phyloP scores from a whole-genome alignment of 2,113 vertebrate genomes.

The Oenanthe oenanthe region DNA sequence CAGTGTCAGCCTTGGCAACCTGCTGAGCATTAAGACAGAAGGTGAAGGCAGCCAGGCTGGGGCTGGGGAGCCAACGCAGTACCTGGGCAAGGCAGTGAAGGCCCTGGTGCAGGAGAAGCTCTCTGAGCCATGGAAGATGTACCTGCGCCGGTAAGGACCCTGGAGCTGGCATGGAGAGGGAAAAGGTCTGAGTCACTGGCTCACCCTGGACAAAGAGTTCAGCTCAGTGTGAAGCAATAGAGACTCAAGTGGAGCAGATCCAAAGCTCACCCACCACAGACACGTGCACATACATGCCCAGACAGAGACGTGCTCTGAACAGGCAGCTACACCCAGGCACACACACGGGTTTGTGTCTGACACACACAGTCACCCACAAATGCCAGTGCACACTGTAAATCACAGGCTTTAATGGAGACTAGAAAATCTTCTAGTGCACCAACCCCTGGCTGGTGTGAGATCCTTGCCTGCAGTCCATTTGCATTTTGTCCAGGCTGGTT shows the following conservation, averaged over 20 bases:
- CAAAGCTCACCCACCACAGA: conserved; percentile 17
- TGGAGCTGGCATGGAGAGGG: neutral
- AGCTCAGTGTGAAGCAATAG: neutral
- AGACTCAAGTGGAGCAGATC: neutral
- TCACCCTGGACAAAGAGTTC: neutral
- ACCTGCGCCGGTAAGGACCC: conserved; percentile 88
- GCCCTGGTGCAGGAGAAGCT: conserved; percentile 85
- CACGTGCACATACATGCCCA: neutral
- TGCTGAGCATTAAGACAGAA: conserved; percentile 89
- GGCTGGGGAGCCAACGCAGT: conserved; percentile 81
- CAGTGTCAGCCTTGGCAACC: conserved; percentile 85
- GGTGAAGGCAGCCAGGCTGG: conserved; percentile 78
- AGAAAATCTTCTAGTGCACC: neutral
- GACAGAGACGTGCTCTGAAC: conserved; percentile 4
- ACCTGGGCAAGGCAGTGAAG: conserved; percentile 89
- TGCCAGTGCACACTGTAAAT: neutral
- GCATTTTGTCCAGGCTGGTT: neutral
- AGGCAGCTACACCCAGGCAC: neutral
- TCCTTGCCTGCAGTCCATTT: neutral
- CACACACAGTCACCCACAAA: neutral
- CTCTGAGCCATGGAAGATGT: conserved; percentile 92
- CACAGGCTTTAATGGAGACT: neutral
- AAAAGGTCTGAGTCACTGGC: neutral
- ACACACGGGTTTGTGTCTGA: neutral
- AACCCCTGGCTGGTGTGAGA: neutral